Percentiles rank a stretch among this genome's conserved stretches.
These are phyloP conservation scores for Heliothis virescens DNA, from an alignment of 1,140 invertebrate genomes.

Conservation along the genomic window DNA sequence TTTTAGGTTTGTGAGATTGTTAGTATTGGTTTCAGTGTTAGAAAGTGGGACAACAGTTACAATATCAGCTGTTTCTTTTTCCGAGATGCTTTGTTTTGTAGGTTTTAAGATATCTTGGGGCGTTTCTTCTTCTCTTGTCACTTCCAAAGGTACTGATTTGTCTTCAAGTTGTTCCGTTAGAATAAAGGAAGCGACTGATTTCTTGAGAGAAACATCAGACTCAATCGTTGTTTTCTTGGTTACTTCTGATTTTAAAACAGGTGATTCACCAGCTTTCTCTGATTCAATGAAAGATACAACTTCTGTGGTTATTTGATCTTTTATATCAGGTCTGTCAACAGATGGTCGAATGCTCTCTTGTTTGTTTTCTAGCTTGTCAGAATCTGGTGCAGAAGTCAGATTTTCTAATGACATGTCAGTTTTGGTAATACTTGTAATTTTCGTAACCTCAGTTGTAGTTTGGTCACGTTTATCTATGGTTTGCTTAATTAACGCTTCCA, in stretches of 20 bases:
- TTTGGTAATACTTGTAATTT: constrained; percentile 6
- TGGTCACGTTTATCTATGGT: not conserved
- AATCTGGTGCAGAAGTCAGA: not conserved
- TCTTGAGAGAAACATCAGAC: not conserved
- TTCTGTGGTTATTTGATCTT: not conserved
- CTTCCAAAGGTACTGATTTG: not conserved
- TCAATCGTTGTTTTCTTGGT: constrained; percentile 3
- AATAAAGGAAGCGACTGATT: constrained; percentile 13
- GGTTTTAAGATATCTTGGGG: not conserved
- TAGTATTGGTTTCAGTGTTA: constrained; percentile 69
- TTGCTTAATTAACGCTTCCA: constrained; percentile 11
- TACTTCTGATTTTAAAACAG: not conserved
- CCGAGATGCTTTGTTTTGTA: constrained; percentile 1
- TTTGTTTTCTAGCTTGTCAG: not conserved
- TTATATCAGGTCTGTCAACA: not conserved
- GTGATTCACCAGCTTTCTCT: not conserved
- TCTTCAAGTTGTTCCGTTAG: constrained; percentile 2
- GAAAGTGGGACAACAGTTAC: constrained; percentile 43
- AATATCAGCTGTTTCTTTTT: constrained; percentile 17
- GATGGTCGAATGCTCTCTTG: not conserved
- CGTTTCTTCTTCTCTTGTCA: not conserved
- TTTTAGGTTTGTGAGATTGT: constrained; percentile 67
- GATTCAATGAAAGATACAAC: constrained; percentile 19
- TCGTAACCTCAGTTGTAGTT: not conserved
- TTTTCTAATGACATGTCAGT: not conserved